Evolutionary conservation across 2,888 invertebrate species (phyloP), one percentile per base, ranked within the genome.

Genomic region (Mongoloraphidia duomilia): DNA sequence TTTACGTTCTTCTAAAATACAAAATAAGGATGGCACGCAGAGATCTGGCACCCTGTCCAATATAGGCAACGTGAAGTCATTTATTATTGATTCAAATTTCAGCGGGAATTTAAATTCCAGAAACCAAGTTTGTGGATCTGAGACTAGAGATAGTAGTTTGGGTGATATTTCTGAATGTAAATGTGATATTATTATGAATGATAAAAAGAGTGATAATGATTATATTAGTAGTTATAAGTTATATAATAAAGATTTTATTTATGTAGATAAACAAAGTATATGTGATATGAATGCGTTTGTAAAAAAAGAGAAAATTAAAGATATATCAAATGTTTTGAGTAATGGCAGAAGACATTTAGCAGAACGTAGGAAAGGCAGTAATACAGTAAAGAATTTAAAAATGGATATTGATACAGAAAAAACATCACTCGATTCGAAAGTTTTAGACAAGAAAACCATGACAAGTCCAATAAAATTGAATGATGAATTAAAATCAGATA

Each of bases 161-260:
- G 62, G 63, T 64, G 62, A 9, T 34, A 33, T 34, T 26, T 34
- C 59, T 66, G 65, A 66, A 66, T 59, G 56, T 49, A 54, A 52
- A 40, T 41, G 50, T 52, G 60, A 56, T 58, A 58, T 53, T 58
- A 58, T 53, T 57, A 54, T 55, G 57, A 62, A 63, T 64, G 63
- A 63, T 63, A 63, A 54, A 60, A 62, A 46, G 44, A 58, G 64
- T 60, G 63, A 62, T 46, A 64, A 55, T 56, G 58, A 66, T 67
- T 66, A 67, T 67, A 67, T 59, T 60, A 62, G 59, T 66, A 66
- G 62, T 63, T 59, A 59, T 66, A 67, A 60, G 61, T 59, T 59
- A 55, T 63, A 61, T 56, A 56, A 57, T 57, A 63, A 59, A 57
- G 60, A 61, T 60, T 62, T 59, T 58, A 60, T 63, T 59, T 62